Conservation (phyloP, 2,888 invertebrate species). For the Mantis religiosa region DNA sequence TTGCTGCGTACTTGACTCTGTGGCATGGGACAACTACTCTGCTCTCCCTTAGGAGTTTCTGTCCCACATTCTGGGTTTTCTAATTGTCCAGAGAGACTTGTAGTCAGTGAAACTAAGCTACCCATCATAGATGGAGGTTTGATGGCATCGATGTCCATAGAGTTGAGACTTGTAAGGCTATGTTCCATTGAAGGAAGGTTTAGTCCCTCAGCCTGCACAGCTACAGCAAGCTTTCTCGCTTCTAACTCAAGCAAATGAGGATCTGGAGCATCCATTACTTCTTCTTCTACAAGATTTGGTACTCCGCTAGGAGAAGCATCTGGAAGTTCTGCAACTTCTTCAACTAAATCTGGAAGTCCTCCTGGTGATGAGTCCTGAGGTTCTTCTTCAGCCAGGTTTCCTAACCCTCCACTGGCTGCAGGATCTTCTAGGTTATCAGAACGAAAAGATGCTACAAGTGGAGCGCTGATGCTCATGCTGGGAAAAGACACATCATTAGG, state of each 20-base stretch:
- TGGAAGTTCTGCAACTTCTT: not conserved
- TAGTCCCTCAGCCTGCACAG: constrained; percentile 40
- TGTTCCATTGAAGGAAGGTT: constrained; percentile 46
- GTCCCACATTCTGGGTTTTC: constrained; percentile 14
- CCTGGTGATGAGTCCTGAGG: not conserved
- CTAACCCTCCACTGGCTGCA: constrained; percentile 37
- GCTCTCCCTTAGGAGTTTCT: constrained; percentile 31
- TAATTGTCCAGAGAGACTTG: constrained; percentile 42
- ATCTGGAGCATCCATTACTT: constrained; percentile 61
- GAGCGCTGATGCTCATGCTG: constrained; percentile 72
- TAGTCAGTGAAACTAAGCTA: constrained; percentile 56
- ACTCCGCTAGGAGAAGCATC: not conserved
- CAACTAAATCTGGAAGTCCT: not conserved
- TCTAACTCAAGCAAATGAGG: constrained; percentile 70
- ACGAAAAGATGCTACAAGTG: constrained; percentile 63
- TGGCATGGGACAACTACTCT: constrained; percentile 38
- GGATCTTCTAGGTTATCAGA: constrained; percentile 52
- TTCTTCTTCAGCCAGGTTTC: constrained; percentile 48
- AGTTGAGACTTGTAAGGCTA: constrained; percentile 57
- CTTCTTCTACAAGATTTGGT: constrained; percentile 39
- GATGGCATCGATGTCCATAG: constrained; percentile 67
- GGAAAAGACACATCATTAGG: constrained; percentile 78
- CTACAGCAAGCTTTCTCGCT: constrained; percentile 64
- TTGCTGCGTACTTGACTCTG: constrained; percentile 30
- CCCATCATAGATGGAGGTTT: constrained; percentile 76